Percentiles rank a stretch among this genome's conserved stretches.
Evolutionary conservation across 2,888 invertebrate genomes (phyloP).

Genomic region (Heteromurus nitidus): DNA sequence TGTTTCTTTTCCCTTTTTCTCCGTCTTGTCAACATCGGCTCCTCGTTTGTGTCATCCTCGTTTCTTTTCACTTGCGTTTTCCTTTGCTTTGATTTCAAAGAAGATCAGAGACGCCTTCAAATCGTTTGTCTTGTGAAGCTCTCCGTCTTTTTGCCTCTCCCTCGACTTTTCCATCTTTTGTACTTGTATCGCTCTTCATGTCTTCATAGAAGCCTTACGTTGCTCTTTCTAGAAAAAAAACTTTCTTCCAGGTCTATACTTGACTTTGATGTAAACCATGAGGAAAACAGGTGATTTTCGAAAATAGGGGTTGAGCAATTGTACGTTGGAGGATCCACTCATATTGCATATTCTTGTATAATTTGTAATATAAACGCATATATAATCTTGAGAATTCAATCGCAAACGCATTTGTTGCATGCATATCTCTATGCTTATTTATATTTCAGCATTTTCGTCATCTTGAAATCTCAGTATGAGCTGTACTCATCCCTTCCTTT

Average conservation of each 20-base stretch:
- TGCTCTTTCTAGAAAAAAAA: too few species aligned
- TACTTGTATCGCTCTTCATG: neutral
- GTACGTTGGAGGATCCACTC: neutral
- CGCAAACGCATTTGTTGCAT: too few species aligned
- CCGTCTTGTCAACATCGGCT: slow-evolving; percentile 65
- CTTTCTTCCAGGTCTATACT: neutral
- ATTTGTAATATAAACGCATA: too few species aligned
- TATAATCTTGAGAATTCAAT: too few species aligned
- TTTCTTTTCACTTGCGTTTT: slow-evolving; percentile 69
- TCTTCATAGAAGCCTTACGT: too few species aligned
- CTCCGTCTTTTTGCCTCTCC: slow-evolving; percentile 61
- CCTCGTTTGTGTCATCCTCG: slow-evolving; percentile 67
- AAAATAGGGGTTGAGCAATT: neutral
- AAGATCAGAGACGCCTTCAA: slow-evolving; percentile 70
- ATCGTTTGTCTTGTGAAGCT: slow-evolving; percentile 57
- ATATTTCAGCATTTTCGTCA: too few species aligned
- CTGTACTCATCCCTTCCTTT: too few species aligned
- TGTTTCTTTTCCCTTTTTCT: slow-evolving; percentile 58
- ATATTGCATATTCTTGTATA: neutral
- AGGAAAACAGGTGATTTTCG: slow-evolving; percentile 45
- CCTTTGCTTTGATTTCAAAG: slow-evolving; percentile 72
- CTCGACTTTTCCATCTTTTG: slow-evolving; percentile 3
- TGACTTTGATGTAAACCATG: slow-evolving; percentile 54
- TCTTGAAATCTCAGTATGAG: too few species aligned
- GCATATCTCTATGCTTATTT: too few species aligned